Percentiles rank a stretch among this genome's conserved stretches.
Conservation (phyloP, 2,888 invertebrate species). For the Drosophila stalkeri region DNA sequence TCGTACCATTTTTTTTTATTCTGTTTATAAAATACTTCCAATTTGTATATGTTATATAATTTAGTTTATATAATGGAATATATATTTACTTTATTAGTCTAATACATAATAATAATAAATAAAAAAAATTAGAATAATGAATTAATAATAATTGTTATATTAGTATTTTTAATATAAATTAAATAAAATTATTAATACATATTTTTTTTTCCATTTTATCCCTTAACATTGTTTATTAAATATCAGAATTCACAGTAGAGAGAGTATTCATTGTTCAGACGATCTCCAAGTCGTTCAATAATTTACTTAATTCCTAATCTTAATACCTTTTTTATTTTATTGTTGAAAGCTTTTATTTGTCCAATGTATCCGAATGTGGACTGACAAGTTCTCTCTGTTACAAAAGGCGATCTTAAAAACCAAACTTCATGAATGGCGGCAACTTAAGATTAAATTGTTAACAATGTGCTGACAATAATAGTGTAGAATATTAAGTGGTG, state of each 20-base stretch:
- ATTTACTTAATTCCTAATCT: conserved; percentile 7
- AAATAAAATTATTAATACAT: too few species aligned
- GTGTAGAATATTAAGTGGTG: conserved; percentile 6
- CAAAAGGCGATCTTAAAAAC: conserved; percentile 1
- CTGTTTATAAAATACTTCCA: too few species aligned
- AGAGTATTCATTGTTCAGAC: background rate
- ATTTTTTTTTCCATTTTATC: too few species aligned
- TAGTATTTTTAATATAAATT: too few species aligned
- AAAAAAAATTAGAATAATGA: too few species aligned
- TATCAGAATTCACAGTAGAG: background rate
- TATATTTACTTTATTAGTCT: too few species aligned
- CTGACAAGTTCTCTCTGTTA: conserved; percentile 4
- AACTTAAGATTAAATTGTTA: background rate
- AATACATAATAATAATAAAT: too few species aligned
- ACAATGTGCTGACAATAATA: conserved; percentile 4
- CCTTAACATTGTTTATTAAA: too few species aligned
- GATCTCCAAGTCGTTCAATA: background rate
- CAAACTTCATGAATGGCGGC: conserved; percentile 15
- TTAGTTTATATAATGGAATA: too few species aligned
- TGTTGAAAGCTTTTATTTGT: conserved; percentile 26
- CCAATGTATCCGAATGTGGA: background rate
- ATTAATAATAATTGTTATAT: too few species aligned
- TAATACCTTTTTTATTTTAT: conserved; percentile 19
- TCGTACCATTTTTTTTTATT: too few species aligned
- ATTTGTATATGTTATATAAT: too few species aligned